These are phyloP conservation scores for Valencia hispanica DNA, from an alignment of 2,797 vertebrate species.

Conservation along the genomic window DNA sequence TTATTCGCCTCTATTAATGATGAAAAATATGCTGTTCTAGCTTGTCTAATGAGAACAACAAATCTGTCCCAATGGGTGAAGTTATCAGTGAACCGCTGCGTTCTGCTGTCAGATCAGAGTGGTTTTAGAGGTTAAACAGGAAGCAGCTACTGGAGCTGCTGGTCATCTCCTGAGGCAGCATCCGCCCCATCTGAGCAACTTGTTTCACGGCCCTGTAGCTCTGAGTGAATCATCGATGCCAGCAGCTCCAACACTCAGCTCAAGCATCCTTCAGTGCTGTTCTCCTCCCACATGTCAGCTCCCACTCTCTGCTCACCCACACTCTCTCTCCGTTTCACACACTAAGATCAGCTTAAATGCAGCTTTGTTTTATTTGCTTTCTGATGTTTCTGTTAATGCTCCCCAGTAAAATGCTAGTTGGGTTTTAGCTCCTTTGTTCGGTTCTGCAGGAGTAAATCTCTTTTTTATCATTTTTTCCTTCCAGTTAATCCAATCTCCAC, in stretches of 20 bases:
- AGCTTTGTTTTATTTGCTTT: conserved; percentile 2
- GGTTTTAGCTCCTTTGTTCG: not conserved
- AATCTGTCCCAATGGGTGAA: too few relatives aligned
- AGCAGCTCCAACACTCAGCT: conserved; percentile 45
- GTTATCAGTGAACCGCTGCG: too few relatives aligned
- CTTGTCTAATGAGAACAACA: too few relatives aligned
- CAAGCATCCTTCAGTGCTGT: conserved; percentile 37
- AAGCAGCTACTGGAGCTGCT: not conserved
- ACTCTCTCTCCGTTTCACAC: not conserved
- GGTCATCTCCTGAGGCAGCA: not conserved
- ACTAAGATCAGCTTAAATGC: not conserved
- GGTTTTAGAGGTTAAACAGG: too few relatives aligned
- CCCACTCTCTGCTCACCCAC: conserved; percentile 38
- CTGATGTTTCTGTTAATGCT: not conserved
- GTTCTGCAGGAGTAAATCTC: not conserved
- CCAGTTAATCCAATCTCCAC: not conserved
- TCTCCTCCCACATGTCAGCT: conserved; percentile 40
- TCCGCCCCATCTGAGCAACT: not conserved
- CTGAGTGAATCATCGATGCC: conserved; percentile 33
- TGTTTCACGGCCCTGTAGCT: not conserved
- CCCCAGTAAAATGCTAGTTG: not conserved
- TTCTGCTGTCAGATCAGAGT: too few relatives aligned
- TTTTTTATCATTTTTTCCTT: not conserved
- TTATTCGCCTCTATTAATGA: too few relatives aligned
- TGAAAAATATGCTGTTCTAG: too few relatives aligned